Evolutionary conservation across 64 coral and sea anemone genomes (phyloP), one percentile per base, ranked within the genome.

Genomic region (Stichodactyla helianthus): DNA sequence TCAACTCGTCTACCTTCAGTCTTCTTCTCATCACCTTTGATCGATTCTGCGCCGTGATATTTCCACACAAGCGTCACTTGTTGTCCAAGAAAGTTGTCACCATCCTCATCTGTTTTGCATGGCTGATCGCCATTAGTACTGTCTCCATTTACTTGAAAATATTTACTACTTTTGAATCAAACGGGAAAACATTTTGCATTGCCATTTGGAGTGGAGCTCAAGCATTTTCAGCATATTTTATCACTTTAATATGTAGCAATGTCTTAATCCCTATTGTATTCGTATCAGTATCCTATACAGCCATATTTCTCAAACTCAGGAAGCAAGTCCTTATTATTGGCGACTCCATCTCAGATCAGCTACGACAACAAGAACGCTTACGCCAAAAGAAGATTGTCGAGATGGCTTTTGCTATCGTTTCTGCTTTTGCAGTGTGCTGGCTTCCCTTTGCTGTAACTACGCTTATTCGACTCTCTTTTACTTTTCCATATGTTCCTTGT

Each of bases 361-460:
- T 19, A 6, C 2, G 52, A 13, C 78, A 52, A 18, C 78, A 81
- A 52, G 50, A 81, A 52, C 26, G 19, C 0, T 20, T 81, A 16
- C 50, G 78, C 0, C 78, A 81, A 50, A 52, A 54, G 50, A 81
- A 81, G 51, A 81, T 81, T 22, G 50, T 81, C 20, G 20, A 81
- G 17, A 81, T 81, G 78, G 78, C 78, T 7, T 81, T 81, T 54
- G 35, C 50, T 81, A 81, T 81, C 15, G 51, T 81, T 11, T 81
- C 51, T 54, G 35, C 50, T 4, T 81, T 81, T 81, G 35, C 78
- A 51, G 20, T 81, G 0, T 81, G 78, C 14, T 81, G 78, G 78
- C 16, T 54, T 52, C 78, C 78, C 10, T 35, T n/a, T 31, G 68
- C 26, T 5, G 10, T 74, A 4, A 12, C 23, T 7, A 7, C 31